Conservation (phyloP, 2,888 invertebrate genomes). For the Rhopalosiphum nymphaeae region DNA sequence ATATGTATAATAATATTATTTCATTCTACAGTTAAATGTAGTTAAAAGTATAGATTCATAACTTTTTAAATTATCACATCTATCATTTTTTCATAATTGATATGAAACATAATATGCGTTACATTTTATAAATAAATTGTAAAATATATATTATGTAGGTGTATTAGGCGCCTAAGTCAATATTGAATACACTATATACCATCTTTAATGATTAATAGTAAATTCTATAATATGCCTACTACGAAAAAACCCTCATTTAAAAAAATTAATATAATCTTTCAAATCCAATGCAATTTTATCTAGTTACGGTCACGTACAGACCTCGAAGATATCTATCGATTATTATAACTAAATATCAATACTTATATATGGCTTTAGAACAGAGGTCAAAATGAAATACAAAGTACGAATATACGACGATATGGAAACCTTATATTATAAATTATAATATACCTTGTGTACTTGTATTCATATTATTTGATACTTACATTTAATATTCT, state of each 20-base stretch:
- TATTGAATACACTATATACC: not conserved
- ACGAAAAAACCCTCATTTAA: not conserved
- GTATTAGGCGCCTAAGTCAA: not conserved
- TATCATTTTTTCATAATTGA: not conserved
- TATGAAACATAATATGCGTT: not conserved
- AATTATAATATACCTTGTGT: not conserved
- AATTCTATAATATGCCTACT: not conserved
- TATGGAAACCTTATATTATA: conserved; percentile 25
- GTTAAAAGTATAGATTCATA: not conserved
- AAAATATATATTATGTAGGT: not conserved
- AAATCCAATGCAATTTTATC: not conserved
- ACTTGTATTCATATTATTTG: not conserved
- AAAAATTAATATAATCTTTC: not conserved
- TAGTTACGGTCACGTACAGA: not conserved
- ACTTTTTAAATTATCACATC: not conserved
- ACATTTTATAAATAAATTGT: not conserved
- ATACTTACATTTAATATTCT: not conserved
- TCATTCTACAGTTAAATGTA: not conserved
- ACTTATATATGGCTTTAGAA: not conserved
- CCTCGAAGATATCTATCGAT: not conserved
- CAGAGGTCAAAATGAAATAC: conserved; percentile 18
- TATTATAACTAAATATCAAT: not conserved
- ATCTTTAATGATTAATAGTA: not conserved
- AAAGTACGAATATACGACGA: conserved; percentile 25
- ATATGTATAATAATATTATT: not conserved